Evolutionary conservation across 2,113 vertebrate genomes (phyloP), one percentile per base, ranked within the genome.

Genomic region (Otolemur garnettii): DNA sequence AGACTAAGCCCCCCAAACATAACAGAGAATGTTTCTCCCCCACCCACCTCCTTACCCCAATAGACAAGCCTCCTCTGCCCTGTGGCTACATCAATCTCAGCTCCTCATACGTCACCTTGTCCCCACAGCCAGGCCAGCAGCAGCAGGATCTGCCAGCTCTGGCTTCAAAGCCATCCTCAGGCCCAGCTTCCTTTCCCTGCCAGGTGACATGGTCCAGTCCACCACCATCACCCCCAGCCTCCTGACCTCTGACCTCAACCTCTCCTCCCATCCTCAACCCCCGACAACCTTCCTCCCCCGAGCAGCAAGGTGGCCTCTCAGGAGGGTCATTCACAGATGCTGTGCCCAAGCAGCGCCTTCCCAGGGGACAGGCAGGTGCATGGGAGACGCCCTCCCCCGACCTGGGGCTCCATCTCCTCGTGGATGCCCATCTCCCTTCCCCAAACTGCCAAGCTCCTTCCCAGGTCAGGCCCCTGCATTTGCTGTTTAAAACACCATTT

Each of bases 371-470:
- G 45, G 45, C 4, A 50, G 45, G 2, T 26, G 45, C 80, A 0
- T 3, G 26, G 80, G 30, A 42, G 26, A 5, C 19, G 59, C 19
- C 17, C 7, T 2, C 19, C 64, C 24, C 42, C 10, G 42, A 30
- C 33, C 30, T 2, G 19, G 22, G 28, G 21, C 28, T 2, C 18
- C 0, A 1, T 6, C 35, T 22, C 38, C 42, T n/a, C 77, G 24
- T 11, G 10, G 71, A 35, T n/a, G n/a, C n/a, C n/a, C n/a, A n/a
- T n/a, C n/a, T 64, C 28, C 66, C 30, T 24, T 59, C 18, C 81
- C 60, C 33, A 21, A 83, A 15, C 60, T 60, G 17, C 35, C 59
- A 83, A 6, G 60, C 35, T 12, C 4, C 24, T 30, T 33, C 81
- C 19, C 19, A 30, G 15, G 21, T 50, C 17, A 14, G 24, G 7